Base-by-base conservation (phyloP, 2,113 vertebrate genomes). In the Xiphias gladius region DNA sequence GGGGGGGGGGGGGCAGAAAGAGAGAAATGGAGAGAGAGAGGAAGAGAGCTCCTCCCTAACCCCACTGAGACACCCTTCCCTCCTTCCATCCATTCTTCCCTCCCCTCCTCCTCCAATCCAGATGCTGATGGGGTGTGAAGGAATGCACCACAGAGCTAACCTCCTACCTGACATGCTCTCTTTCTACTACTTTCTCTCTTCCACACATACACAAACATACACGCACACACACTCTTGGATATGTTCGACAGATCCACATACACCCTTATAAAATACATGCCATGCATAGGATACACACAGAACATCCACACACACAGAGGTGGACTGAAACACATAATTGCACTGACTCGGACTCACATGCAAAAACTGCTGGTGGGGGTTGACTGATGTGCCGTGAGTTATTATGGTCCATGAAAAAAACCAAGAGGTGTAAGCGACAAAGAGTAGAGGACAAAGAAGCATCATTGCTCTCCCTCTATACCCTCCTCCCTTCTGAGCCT, bases 101-200 rank as follows among this genome's bases (percentile, higher is more conserved):
- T 67, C 48, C 54, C 59, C 65, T 76, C 80, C 71, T 65, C 76
- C 62, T 84, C 89, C 83, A 83, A 91, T 94, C 94, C 96, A 96
- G 94, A 96, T 94, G 93, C 94, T 95, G 93, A 91, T 90, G 91
- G 93, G 90, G 94, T 96, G 95, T 96, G 96, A 95, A 93, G 96
- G 95, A 96, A 96, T 95, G 95, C 93, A 91, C 86, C 91, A 90
- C 77, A 72, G 85, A 91, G 85, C 90, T 93, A 92, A 93, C 89
- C 91, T 92, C 87, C 89, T 91, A 87, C 76, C 74, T 86, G 84
- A 83, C 85, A 68, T 80, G 73, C 86, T 76, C 80, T 58, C 24
- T 55, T 46, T 37, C 54, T 37, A n/a, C n/a, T n/a, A n/a, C 39
- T 5, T 39, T 0, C 48, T 32, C 46, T 8, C 58, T 19, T 10